Evolutionary conservation across 2,888 invertebrate genomes (phyloP).

Genomic region (Bellardia bayeri): DNA sequence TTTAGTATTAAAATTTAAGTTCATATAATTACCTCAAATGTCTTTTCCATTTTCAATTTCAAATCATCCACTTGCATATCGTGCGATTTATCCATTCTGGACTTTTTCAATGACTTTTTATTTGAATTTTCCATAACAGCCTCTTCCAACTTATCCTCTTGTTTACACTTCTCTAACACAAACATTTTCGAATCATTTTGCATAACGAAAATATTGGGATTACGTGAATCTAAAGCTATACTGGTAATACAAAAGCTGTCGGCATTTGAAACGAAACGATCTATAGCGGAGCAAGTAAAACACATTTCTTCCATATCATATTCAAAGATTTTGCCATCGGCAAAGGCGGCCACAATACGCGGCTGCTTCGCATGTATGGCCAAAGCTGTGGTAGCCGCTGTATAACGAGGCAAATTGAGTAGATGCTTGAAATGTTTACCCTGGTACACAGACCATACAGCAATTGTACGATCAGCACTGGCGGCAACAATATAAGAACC

Average conservation of each 20-base stretch:
- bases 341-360: constrained; percentile 89
- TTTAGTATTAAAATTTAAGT: background rate
- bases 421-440: constrained; percentile 84
- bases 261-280: constrained; percentile 85
- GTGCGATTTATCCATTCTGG: constrained; percentile 54
- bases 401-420: constrained; percentile 89
- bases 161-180: constrained; percentile 77
- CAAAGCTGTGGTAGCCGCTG: constrained; percentile 89
- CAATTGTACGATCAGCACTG: constrained; percentile 88
- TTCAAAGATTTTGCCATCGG: constrained; percentile 93
- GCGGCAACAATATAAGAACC: constrained; percentile 88
- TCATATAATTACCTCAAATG: constrained; percentile 76
- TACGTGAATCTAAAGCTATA: constrained; percentile 87
- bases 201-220: constrained; percentile 88
- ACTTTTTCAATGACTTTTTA: constrained; percentile 58
- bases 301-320: constrained; percentile 88
- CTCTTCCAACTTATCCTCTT: constrained; percentile 79
- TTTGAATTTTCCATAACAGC: constrained; percentile 40
- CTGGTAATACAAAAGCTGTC: constrained; percentile 85
- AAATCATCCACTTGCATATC: constrained; percentile 68
- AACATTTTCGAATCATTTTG: constrained; percentile 89
- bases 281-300: constrained; percentile 85
- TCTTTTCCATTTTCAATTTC: constrained; percentile 74
- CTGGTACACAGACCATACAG: constrained; percentile 86
- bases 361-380: constrained; percentile 87